Evolutionary conservation across 30 jellyfish, hydroid and myxozoan species (phyloP).

Genomic region (Cassiopea xamachana): DNA sequence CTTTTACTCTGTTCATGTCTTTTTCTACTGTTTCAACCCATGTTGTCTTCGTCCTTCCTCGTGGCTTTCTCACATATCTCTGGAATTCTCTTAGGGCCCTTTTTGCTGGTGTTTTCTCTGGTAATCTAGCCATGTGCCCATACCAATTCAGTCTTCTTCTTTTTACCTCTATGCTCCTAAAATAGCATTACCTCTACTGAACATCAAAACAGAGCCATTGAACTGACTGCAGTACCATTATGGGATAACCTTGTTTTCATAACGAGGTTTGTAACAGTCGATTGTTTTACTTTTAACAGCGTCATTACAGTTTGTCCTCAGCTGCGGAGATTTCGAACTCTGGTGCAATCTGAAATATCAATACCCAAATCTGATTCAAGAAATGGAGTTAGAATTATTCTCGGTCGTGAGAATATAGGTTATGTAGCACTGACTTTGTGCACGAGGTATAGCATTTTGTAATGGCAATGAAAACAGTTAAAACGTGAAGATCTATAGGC

Average conservation of each 20-base stretch:
- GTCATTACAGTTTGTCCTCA: slow-evolving; percentile 24
- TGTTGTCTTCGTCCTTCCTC: no score
- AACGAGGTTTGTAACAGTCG: slow-evolving; percentile 1
- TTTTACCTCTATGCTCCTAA: no score
- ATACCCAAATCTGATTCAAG: not conserved
- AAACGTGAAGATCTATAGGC: not conserved
- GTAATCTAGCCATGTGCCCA: no score
- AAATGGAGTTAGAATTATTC: not conserved
- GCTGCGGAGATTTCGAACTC: slow-evolving; percentile 33
- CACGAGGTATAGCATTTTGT: not conserved
- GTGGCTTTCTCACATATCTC: no score
- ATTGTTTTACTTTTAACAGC: slow-evolving; percentile 25
- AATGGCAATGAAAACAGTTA: not conserved
- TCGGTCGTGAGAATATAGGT: not conserved
- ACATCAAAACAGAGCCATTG: no score
- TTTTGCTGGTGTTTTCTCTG: no score
- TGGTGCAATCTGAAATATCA: not conserved
- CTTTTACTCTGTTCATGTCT: no score
- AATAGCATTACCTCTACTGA: no score
- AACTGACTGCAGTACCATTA: no score
- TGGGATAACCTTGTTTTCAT: not conserved
- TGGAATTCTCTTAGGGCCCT: no score
- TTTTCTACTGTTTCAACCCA: no score
- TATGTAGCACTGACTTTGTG: not conserved
- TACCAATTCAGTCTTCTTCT: no score